phyloP scores from a whole-genome alignment of 2,797 vertebrate species.

The Hybognathus amarus region DNA sequence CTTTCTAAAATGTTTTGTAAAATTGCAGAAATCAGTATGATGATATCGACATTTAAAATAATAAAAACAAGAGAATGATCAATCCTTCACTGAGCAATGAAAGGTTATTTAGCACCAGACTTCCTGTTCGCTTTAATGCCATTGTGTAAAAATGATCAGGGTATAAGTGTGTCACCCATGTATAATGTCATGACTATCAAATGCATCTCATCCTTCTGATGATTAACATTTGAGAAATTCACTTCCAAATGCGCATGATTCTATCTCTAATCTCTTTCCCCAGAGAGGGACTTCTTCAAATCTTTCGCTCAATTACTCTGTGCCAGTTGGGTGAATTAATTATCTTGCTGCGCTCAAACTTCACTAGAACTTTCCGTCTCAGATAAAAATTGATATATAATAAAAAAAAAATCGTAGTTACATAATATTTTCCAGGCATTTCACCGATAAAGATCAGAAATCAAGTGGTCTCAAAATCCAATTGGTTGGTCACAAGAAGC shows the following conservation, averaged over 20 bases:
- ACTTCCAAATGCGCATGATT: conserved; percentile 12
- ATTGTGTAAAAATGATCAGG: not conserved
- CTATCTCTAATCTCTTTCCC: conserved; percentile 26
- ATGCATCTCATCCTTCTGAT: not conserved
- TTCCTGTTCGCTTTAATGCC: not conserved
- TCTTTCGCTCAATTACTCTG: conserved; percentile 23
- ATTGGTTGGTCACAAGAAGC: not conserved
- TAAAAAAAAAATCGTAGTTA: not conserved
- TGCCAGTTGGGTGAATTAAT: conserved; percentile 13
- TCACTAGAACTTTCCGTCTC: conserved; percentile 30
- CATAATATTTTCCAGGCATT: conserved; percentile 6
- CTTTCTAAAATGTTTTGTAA: not conserved
- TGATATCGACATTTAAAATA: not conserved
- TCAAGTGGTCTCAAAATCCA: not conserved
- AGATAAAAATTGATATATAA: conserved; percentile 20
- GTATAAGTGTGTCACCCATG: not conserved
- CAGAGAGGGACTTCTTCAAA: conserved; percentile 26
- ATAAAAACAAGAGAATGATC: not conserved
- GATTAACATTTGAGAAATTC: not conserved
- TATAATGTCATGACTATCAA: not conserved
- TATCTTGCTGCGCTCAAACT: conserved; percentile 17
- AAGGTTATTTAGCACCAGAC: not conserved
- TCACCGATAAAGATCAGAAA: not conserved
- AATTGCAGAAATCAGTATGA: not conserved
- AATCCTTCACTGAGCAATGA: not conserved